Base-by-base conservation (phyloP, 1,140 invertebrate genomes). In the Rhagoletis pomonella region DNA sequence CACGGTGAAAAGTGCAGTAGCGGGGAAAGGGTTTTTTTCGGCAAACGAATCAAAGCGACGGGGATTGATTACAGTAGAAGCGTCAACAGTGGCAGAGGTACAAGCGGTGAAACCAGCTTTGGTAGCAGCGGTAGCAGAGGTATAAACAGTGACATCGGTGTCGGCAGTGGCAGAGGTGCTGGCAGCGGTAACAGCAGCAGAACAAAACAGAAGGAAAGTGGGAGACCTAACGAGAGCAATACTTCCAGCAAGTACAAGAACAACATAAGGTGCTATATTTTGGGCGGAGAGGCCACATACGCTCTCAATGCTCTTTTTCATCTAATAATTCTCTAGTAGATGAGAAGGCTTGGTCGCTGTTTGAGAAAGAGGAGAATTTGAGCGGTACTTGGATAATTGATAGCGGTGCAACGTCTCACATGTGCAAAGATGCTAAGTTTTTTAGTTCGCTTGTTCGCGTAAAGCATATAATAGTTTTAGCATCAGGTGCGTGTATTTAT, bases 231-330 rank as follows among this genome's bases (percentile, higher is more conserved):
- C 42, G 50, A 42, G 44, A 69, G 17, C 3, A 42, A 6, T 42
- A 73, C 39, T 44, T 64, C 60, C 58, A 64, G 60, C n/a, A 64
- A 58, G 12, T n/a, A 69, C 19, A 44, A 85, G 42, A 86, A 65
- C 14, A 86, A 88, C 59, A 69, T 88, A 17, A 81, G 81, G 69
- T 88, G 87, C 60, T 88, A 29, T 29, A 29, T 29, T 88, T 85
- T 55, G 67, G 85, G 3, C 60, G 59, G 50, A 88, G 50, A 77
- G 65, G 87, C 9, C 84, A 29, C 29, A 29, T 29, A 86, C 44
- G 85, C 14, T 88, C 81, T 73, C 87, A 88, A 39, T 88, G 87
- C 29, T 69, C 4, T 29, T 29, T 59, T 44, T 69, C 10, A 50
- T 58, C 65, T 12, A 69, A 65, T 42, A 65, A 85, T 29, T 55